Evolutionary conservation across 2,888 invertebrate species (phyloP), one percentile per base, ranked within the genome.

Genomic region (Diabrotica balteata): DNA sequence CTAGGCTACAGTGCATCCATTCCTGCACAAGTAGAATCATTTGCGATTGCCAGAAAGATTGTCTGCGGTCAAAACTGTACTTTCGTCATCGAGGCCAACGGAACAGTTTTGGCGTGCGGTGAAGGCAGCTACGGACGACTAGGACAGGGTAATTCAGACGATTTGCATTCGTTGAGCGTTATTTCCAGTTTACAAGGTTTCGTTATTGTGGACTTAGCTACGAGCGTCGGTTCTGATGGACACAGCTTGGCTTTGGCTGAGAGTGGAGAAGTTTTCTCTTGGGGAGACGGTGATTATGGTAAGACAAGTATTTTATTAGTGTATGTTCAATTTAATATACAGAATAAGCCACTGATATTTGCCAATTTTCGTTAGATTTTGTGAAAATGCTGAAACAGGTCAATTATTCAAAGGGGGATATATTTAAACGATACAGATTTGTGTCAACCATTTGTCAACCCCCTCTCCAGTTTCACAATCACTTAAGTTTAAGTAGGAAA

Each of bases 261-360:
- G 80, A 88, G 88, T 75, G 90, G 90, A 0, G 90, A 90, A 79
- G 89, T 90, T 9, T 90, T 89, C 78, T 88, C 88, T 22, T 90
- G 89, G 89, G 90, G 89, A 8, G 89, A 90, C 77, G 90, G 90
- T 0, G 89, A 90, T 80, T 89, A 88, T 78, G 90, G 90, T 8
- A 89, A 89, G 81, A 81, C 90, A 46, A 11, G 43, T 22, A 63
- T 54, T 32, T 32, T 32, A 32, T 32, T 4, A 32, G 32, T 32
- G 5, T 32, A 4, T 32, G 5, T 32, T 32, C 32, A 32, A 32
- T 32, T 32, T 32, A 32, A 32, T 32, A 32, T 32, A 32, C 5
- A 17, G 17, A 17, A 2, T 17, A 2, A 17, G 17, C 17, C 17
- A 17, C 17, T 17, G 17, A 17, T 17, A 17, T 17, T 17, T 17